phyloP scores from a whole-genome alignment of 2,888 invertebrate species.

The Erynnis tages region DNA sequence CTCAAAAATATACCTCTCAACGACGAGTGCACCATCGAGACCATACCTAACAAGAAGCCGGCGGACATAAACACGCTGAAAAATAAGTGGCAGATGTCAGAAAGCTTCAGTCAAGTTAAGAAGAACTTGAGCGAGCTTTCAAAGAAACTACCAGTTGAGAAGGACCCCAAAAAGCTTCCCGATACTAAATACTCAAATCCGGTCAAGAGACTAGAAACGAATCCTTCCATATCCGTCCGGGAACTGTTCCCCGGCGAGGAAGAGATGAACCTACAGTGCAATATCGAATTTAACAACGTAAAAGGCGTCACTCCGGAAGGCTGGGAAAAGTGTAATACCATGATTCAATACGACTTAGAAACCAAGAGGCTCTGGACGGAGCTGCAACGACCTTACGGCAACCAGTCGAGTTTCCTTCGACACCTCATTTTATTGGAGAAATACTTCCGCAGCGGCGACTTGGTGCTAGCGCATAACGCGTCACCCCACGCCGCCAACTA shows the following conservation, averaged over 20 bases:
- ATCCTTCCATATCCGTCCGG: constrained; percentile 91
- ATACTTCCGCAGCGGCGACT: constrained; percentile 90
- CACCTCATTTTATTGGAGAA: constrained; percentile 91
- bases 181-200: constrained; percentile 81
- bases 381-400: constrained; percentile 92
- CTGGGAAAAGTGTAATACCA: constrained; percentile 90
- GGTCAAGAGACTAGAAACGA: constrained; percentile 86
- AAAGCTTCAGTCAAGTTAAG: constrained; percentile 76
- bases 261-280: constrained; percentile 88
- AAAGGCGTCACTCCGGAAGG: constrained; percentile 90
- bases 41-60: constrained; percentile 72
- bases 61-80: constrained; percentile 73
- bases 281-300: constrained; percentile 87
- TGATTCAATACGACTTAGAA: constrained; percentile 91
- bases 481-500: constrained; percentile 88
- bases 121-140: constrained; percentile 74
- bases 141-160: constrained; percentile 61
- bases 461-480: constrained; percentile 87
- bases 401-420: constrained; percentile 91
- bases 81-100: constrained; percentile 78
- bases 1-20: constrained; percentile 75
- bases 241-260: constrained; percentile 92
- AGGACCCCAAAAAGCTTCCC: constrained; percentile 61
- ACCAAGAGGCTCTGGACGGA: constrained; percentile 91
- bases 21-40: constrained; percentile 82